phyloP scores from a whole-genome alignment of 1,140 invertebrate species.

The Brachionus sp. region DNA sequence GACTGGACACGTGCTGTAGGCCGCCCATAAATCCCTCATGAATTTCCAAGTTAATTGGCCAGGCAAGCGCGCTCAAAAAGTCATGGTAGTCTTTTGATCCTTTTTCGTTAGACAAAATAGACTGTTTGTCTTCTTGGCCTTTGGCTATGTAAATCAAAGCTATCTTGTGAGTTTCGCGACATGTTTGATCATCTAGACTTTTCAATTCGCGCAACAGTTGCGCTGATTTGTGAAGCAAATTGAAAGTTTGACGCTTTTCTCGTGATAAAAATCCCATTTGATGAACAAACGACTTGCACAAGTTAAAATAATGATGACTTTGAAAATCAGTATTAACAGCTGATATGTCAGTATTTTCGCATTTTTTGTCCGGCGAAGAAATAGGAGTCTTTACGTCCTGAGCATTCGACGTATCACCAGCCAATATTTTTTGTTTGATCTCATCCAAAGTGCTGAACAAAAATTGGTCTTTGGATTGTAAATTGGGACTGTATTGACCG shows the following conservation, averaged over 20 bases:
- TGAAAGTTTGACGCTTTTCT: constrained; percentile 76
- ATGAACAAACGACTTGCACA: constrained; percentile 79
- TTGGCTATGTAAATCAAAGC: constrained; percentile 95
- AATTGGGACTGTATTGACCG: neutral
- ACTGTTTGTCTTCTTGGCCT: constrained; percentile 90
- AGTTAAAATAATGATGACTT: constrained; percentile 50
- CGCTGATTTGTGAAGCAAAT: constrained; percentile 83
- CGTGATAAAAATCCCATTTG: constrained; percentile 84
- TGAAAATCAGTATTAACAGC: neutral
- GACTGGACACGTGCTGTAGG: constrained; percentile 80
- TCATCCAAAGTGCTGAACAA: neutral
- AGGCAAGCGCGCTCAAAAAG: constrained; percentile 87
- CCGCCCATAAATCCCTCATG: constrained; percentile 95
- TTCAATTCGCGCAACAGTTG: constrained; percentile 82
- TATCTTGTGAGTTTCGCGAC: constrained; percentile 93
- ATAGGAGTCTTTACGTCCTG: neutral
- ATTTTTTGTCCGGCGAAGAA: neutral
- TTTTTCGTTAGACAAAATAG: constrained; percentile 75
- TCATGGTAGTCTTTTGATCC: constrained; percentile 84
- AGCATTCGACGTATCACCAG: neutral
- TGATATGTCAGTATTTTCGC: neutral
- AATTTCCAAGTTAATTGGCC: constrained; percentile 90
- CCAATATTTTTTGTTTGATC: neutral
- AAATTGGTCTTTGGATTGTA: neutral
- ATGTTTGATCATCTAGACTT: constrained; percentile 78